Conservation (phyloP, 2,797 vertebrate species). For the Peromyscus attwateri region DNA sequence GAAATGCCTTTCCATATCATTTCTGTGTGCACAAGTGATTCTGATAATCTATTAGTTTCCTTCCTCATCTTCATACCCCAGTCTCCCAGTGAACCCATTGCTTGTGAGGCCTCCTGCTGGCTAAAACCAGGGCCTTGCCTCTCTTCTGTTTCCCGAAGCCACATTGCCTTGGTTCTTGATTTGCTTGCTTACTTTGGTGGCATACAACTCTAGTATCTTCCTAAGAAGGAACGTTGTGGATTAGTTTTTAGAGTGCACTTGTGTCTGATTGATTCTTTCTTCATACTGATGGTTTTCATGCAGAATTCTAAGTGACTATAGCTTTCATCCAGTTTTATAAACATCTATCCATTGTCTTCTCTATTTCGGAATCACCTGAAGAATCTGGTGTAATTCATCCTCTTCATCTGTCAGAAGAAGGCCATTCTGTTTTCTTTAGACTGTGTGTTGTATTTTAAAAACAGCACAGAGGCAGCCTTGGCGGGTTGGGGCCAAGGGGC, state of each 20-base stretch:
- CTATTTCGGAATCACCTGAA: neutral
- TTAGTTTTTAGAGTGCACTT: conserved; percentile 27
- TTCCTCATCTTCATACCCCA: neutral
- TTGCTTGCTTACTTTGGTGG: conserved; percentile 35
- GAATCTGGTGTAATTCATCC: neutral
- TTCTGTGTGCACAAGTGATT: neutral
- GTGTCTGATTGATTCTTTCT: neutral
- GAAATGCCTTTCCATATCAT: neutral
- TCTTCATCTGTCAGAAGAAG: neutral
- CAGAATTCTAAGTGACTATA: conserved; percentile 45
- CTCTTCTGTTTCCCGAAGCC: conserved; percentile 1
- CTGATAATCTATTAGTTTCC: neutral
- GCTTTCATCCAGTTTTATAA: conserved; percentile 41
- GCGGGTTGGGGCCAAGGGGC: too few relatives aligned
- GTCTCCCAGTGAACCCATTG: neutral
- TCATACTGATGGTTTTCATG: conserved; percentile 24
- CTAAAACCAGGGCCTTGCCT: neutral
- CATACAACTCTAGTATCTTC: conserved; percentile 31
- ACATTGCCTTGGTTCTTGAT: neutral
- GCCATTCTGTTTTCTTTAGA: neutral
- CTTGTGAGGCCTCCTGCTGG: neutral
- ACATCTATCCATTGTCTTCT: neutral
- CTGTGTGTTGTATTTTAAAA: neutral
- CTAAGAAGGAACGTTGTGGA: neutral
- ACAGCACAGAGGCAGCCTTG: too few relatives aligned